Conservation (phyloP, 2,113 vertebrate species). For the Ctenomys sociabilis region DNA sequence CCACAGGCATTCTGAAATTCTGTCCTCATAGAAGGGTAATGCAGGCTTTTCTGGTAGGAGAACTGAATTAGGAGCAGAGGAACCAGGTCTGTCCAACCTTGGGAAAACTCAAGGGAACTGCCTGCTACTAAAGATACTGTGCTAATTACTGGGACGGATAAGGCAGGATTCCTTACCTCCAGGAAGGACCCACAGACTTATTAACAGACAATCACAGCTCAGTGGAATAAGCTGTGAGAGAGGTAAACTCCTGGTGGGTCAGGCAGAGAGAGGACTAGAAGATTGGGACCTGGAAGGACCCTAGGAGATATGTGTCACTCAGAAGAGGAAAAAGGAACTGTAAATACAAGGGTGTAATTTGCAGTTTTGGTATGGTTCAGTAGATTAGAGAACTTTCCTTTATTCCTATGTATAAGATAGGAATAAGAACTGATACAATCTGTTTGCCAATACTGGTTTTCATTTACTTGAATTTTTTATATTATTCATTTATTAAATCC, state of each 20-base stretch:
- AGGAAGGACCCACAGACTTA: not conserved
- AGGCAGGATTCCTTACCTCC: not conserved
- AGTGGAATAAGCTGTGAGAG: not conserved
- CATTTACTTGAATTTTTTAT: not conserved
- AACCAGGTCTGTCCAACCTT: not conserved
- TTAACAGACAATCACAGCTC: not conserved
- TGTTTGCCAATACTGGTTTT: not conserved
- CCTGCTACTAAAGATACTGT: not conserved
- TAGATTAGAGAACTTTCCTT: not conserved
- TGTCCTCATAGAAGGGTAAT: not conserved
- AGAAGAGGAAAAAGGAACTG: not conserved
- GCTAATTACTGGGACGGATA: not conserved
- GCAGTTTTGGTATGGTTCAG: not conserved
- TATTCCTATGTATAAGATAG: not conserved
- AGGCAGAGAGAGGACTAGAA: not conserved
- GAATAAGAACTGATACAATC: not conserved
- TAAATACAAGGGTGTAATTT: not conserved
- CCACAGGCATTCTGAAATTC: slow-evolving; percentile 36
- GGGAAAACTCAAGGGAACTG: not conserved
- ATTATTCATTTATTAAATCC: not conserved
- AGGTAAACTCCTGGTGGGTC: not conserved
- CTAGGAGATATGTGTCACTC: not conserved
- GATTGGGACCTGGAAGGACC: not conserved
- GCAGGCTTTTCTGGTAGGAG: slow-evolving; percentile 21
- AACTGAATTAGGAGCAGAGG: not conserved